Conservation (phyloP, 2,113 vertebrate genomes). For the Alligator sinensis region DNA sequence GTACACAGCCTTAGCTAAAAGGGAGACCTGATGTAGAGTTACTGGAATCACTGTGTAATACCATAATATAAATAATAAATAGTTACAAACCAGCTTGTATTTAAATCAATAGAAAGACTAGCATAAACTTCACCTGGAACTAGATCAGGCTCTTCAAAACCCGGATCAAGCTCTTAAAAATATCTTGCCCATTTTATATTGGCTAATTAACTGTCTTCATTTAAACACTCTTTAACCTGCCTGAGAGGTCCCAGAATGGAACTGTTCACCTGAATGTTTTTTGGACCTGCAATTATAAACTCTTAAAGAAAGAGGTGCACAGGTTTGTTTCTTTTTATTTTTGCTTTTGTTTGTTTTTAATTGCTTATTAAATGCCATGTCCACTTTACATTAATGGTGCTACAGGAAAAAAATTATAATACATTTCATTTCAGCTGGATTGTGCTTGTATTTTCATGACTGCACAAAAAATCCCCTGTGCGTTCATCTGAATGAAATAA, state of each 20-base stretch:
- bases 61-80: not conserved
- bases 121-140: not conserved
- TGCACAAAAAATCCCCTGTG: not conserved
- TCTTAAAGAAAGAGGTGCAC: not conserved
- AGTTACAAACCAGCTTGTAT: not conserved
- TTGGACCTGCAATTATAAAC: not conserved
- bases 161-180: not conserved
- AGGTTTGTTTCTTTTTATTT: too few species aligned
- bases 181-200: not conserved
- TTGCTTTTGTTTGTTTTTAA: too few species aligned
- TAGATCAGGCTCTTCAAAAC: not conserved
- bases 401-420: not conserved
- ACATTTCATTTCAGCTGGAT: not conserved
- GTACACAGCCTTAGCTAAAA: too few species aligned
- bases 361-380: not conserved
- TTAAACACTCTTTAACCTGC: not conserved
- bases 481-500: not conserved
- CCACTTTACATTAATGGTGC: not conserved
- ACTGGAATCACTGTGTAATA: accelerated
- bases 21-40: too few species aligned
- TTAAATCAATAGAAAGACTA: not conserved
- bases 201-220: not conserved
- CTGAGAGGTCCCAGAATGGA: not conserved
- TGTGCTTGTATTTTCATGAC: not conserved
- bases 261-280: not conserved